These are phyloP conservation scores for Drosophila dives DNA, from an alignment of 2,888 invertebrate genomes.

Conservation along the genomic window DNA sequence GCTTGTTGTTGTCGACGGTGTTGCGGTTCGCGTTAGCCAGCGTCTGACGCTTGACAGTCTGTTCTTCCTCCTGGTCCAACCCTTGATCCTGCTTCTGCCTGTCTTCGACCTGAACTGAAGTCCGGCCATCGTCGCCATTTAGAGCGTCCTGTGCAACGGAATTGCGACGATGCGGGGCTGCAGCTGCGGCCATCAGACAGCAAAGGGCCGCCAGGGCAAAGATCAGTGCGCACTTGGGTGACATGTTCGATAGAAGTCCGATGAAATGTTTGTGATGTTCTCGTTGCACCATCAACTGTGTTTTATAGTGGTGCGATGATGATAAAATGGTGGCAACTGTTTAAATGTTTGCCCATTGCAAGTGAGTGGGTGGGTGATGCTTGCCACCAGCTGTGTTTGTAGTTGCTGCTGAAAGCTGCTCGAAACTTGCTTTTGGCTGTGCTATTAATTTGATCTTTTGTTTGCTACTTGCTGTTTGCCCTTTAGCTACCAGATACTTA, in stretches of 20 bases:
- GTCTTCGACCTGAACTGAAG: slow-evolving; percentile 10
- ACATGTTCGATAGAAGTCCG: slow-evolving; percentile 43
- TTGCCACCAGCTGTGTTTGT: slow-evolving; percentile 15
- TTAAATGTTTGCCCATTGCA: slow-evolving; percentile 61
- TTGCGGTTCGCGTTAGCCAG: slow-evolving; percentile 14
- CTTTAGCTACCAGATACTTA: slow-evolving; percentile 42
- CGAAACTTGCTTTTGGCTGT: slow-evolving; percentile 38
- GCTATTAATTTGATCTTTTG: slow-evolving; percentile 76
- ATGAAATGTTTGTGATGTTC: slow-evolving; percentile 66
- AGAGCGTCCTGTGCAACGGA: slow-evolving; percentile 11
- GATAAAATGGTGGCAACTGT: slow-evolving; percentile 47
- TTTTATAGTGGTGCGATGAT: slow-evolving; percentile 53
- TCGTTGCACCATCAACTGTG: slow-evolving; percentile 16
- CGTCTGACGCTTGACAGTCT: slow-evolving; percentile 12
- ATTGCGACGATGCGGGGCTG: slow-evolving; percentile 54
- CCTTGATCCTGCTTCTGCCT: slow-evolving; percentile 12
- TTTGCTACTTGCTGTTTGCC: slow-evolving; percentile 47
- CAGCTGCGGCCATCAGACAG: slow-evolving; percentile 60
- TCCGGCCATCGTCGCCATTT: slow-evolving; percentile 8
- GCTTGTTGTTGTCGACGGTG: slow-evolving; percentile 8
- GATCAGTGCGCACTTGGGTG: slow-evolving; percentile 61
- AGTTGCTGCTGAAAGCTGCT: slow-evolving; percentile 9
- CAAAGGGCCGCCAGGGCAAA: slow-evolving; percentile 70
- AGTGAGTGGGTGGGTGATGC: slow-evolving; percentile 6
- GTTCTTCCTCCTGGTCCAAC: slow-evolving; percentile 18